Conservation (phyloP, 2,888 invertebrate species). For the Pteria penguin region DNA sequence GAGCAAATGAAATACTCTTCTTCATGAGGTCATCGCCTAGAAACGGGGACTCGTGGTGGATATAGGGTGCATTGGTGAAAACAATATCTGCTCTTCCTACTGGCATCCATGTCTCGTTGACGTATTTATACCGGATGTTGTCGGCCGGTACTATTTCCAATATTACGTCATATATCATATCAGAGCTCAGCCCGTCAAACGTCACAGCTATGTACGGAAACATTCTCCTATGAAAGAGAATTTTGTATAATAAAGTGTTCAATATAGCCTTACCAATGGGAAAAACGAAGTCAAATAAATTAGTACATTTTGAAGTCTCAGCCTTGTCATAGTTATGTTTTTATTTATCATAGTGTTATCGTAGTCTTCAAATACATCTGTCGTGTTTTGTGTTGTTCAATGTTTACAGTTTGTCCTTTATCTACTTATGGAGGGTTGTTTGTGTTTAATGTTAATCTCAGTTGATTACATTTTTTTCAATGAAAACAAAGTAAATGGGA, state of each 20-base stretch:
- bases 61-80: slow-evolving; percentile 56
- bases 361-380: too few species aligned
- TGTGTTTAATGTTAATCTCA: too few species aligned
- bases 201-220: slow-evolving; percentile 59
- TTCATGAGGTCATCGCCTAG: slow-evolving; percentile 78
- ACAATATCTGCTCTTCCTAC: slow-evolving; percentile 56
- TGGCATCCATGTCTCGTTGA: slow-evolving; percentile 57
- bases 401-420: too few species aligned
- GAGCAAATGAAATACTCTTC: slow-evolving; percentile 69
- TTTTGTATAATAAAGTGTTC: neutral
- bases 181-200: slow-evolving; percentile 47
- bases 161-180: slow-evolving; percentile 45
- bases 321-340: too few species aligned
- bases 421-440: too few species aligned
- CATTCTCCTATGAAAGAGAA: slow-evolving; percentile 59
- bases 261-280: too few species aligned
- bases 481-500: too few species aligned
- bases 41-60: slow-evolving; percentile 80
- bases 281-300: too few species aligned
- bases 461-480: too few species aligned
- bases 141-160: slow-evolving; percentile 59
- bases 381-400: too few species aligned
- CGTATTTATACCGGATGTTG: slow-evolving; percentile 58
- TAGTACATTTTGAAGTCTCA: too few species aligned
- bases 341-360: too few species aligned